Conservation (phyloP, 2,113 vertebrate species). For the Pterocles burchelli region DNA sequence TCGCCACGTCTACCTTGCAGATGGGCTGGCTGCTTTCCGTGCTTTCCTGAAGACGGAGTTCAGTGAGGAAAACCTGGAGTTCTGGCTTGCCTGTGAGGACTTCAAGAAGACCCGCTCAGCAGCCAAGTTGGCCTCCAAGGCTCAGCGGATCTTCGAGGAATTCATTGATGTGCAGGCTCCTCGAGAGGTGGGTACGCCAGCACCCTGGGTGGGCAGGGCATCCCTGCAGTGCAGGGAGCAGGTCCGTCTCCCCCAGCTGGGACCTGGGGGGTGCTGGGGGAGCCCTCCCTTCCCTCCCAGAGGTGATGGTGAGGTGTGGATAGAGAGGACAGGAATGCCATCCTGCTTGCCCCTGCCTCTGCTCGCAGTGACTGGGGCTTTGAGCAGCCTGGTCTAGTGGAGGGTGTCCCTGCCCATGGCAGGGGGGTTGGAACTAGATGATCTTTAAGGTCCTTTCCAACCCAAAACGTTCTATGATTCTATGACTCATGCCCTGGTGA, state of each 20-base stretch:
- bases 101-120: conserved; percentile 86
- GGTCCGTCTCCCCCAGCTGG: background rate
- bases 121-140: conserved; percentile 85
- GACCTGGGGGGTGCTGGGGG: background rate
- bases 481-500: background rate
- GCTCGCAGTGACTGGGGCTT: background rate
- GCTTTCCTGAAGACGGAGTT: conserved; percentile 94
- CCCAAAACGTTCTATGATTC: too few species aligned
- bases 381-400: too few species aligned
- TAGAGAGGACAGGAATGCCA: background rate
- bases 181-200: conserved; percentile 82
- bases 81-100: conserved; percentile 96
- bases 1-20: conserved; percentile 59
- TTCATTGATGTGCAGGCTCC: conserved; percentile 93
- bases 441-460: too few species aligned
- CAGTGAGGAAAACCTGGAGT: conserved; percentile 97
- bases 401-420: too few species aligned
- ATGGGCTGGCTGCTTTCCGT: conserved; percentile 90
- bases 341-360: background rate
- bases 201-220: background rate
- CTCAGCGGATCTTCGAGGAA: conserved; percentile 91
- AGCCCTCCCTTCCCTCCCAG: background rate
- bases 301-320: background rate
- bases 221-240: fast-evolving
- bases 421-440: too few species aligned